These are phyloP conservation scores for Ctenopoma multispine DNA, from an alignment of 2,797 vertebrate genomes.

Conservation along the genomic window DNA sequence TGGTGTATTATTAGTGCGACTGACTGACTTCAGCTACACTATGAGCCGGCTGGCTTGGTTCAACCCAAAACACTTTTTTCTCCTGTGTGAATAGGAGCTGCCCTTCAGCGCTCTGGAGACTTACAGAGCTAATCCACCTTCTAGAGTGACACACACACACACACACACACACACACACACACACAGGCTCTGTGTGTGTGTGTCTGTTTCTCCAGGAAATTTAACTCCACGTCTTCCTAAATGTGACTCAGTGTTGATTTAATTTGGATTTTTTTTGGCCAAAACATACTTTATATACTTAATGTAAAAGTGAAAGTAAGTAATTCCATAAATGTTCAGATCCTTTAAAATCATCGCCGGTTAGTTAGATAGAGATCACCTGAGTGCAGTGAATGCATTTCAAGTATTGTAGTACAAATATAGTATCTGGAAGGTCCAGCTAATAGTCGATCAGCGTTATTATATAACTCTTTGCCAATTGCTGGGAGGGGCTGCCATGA, in stretches of 20 bases:
- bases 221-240: slow-evolving; percentile 35
- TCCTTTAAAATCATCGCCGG: too few species aligned
- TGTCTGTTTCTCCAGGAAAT: slow-evolving; percentile 57
- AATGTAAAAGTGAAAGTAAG: too few species aligned
- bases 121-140: slow-evolving; percentile 58
- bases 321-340: too few species aligned
- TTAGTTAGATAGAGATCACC: too few species aligned
- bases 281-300: too few species aligned
- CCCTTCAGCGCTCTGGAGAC: slow-evolving; percentile 43
- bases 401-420: too few species aligned
- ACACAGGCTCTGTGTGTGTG: slow-evolving; percentile 24
- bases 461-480: too few species aligned
- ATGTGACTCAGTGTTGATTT: background rate
- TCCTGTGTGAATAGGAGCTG: slow-evolving; percentile 51
- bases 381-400: too few species aligned
- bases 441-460: too few species aligned
- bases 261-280: too few species aligned
- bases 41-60: slow-evolving; percentile 54
- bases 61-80: slow-evolving; percentile 69
- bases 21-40: slow-evolving; percentile 27
- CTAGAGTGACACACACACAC: slow-evolving; percentile 50
- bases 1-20: slow-evolving; percentile 42
- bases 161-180: slow-evolving; percentile 45
- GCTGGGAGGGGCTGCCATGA: too few species aligned
- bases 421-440: too few species aligned